A percentile compares a stretch with the other conserved stretches of the same genome.
Conservation (phyloP, 2,888 invertebrate genomes). For the Ditylenchus weischeri region DNA sequence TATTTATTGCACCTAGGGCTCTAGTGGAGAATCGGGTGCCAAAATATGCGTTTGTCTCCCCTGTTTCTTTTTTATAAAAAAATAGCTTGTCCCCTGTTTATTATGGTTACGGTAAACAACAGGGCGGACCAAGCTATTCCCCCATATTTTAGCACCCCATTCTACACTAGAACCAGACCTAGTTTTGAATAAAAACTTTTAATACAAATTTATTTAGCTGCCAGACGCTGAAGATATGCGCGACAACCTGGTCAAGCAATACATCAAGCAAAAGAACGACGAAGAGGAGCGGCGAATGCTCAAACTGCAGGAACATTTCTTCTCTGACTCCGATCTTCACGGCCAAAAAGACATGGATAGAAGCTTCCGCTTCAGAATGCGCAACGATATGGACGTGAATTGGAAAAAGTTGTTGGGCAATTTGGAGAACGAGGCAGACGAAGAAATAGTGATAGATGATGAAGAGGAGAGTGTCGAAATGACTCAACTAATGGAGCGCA, state of each 20-base stretch:
- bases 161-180: too few relatives aligned
- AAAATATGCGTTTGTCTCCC: too few relatives aligned
- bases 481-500: slow-evolving; percentile 11
- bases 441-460: slow-evolving; percentile 10
- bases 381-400: slow-evolving; percentile 20
- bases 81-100: too few relatives aligned
- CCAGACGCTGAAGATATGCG: slow-evolving; percentile 44
- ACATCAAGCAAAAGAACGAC: slow-evolving; percentile 44
- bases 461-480: slow-evolving; percentile 14
- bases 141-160: too few relatives aligned
- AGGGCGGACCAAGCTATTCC: too few relatives aligned
- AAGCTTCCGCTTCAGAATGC: slow-evolving; percentile 26
- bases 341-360: slow-evolving; percentile 16
- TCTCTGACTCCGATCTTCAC: slow-evolving; percentile 26
- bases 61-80: too few relatives aligned
- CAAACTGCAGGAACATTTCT: slow-evolving; percentile 46
- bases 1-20: slow-evolving; percentile 4
- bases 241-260: slow-evolving; percentile 38
- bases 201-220: slow-evolving; percentile 20
- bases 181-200: not conserved
- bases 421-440: slow-evolving; percentile 9
- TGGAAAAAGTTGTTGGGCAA: slow-evolving; percentile 24
- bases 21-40: too few relatives aligned
- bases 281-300: slow-evolving; percentile 42
- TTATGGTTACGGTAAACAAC: too few relatives aligned